A percentile compares a stretch with the other conserved stretches of the same genome.
These are phyloP conservation scores for Zoanthus sociatus DNA, from an alignment of 92 coral and sea anemone genomes.

Conservation along the genomic window DNA sequence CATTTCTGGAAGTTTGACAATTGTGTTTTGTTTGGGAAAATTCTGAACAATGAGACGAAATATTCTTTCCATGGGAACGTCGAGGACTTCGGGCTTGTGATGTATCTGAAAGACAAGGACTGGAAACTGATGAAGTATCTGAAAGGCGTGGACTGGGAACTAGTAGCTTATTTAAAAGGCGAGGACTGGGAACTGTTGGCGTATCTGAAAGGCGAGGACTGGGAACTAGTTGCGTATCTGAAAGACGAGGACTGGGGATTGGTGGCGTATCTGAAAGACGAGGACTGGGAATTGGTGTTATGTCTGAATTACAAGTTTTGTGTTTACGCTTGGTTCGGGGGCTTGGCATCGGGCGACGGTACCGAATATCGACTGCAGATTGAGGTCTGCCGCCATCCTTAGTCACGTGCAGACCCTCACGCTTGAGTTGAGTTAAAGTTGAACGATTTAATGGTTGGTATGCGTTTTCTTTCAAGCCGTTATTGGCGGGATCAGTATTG, in stretches of 20 bases:
- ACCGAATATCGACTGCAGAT: not conserved
- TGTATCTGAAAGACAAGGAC: constrained; percentile 4
- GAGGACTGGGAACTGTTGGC: constrained; percentile 32
- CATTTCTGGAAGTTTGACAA: not conserved
- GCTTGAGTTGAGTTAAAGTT: not conserved
- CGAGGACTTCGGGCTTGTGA: constrained; percentile 15
- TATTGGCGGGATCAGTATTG: not conserved
- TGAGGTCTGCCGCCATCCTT: not conserved
- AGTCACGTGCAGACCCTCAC: not conserved
- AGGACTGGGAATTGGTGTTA: constrained; percentile 27
- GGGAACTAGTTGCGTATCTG: not conserved
- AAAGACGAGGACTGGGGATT: constrained; percentile 16
- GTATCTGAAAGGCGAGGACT: constrained; percentile 14
- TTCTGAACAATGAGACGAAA: not conserved
- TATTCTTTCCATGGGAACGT: not conserved
- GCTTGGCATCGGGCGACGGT: constrained; percentile 32
- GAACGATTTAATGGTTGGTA: constrained; percentile 26
- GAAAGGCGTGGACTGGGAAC: constrained; percentile 24
- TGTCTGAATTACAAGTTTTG: not conserved
- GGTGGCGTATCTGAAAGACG: constrained; percentile 7
- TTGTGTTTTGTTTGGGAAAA: not conserved
- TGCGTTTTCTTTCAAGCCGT: not conserved
- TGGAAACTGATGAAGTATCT: constrained; percentile 1
- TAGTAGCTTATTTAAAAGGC: not conserved
- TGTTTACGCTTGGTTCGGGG: constrained; percentile 30